phyloP scores from a whole-genome alignment of 2,888 invertebrate species.

The Philhelius pedissequus region DNA sequence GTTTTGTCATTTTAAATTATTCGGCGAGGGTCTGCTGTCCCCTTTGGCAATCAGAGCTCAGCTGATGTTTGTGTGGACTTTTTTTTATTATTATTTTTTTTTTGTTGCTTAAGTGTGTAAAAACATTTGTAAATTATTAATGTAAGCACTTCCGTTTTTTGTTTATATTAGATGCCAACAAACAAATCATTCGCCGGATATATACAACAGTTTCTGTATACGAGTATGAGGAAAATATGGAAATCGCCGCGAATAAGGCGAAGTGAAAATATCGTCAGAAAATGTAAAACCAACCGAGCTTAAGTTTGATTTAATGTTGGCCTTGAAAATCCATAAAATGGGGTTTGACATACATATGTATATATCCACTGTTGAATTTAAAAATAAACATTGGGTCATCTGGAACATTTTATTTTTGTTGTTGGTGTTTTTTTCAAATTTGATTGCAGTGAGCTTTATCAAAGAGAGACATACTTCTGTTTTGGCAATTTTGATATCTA shows the following conservation, averaged over 20 bases:
- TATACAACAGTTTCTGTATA: no score
- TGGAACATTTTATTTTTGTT: background rate
- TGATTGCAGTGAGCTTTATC: background rate
- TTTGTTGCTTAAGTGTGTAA: constrained; percentile 32
- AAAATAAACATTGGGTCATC: constrained; percentile 2
- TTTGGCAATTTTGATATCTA: background rate
- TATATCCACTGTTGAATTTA: background rate
- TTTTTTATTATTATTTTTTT: background rate
- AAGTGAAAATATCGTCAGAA: constrained; percentile 2
- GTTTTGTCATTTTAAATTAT: constrained; percentile 66
- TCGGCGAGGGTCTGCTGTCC: constrained; percentile 44
- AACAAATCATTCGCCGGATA: constrained; percentile 50
- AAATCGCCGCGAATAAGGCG: background rate
- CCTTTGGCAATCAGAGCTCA: constrained; percentile 1
- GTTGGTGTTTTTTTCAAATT: background rate
- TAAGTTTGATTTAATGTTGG: background rate
- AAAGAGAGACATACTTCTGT: background rate
- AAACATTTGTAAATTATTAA: constrained; percentile 64
- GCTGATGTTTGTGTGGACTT: constrained; percentile 10
- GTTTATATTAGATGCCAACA: constrained; percentile 7
- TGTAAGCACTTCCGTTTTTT: constrained; percentile 63
- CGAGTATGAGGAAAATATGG: background rate
- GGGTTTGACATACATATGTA: background rate
- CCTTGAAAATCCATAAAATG: background rate
- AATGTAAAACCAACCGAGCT: background rate